Percentiles rank a stretch among this genome's conserved stretches.
Conservation (phyloP, 2,113 vertebrate genomes). For the Glaucomys volans region DNA sequence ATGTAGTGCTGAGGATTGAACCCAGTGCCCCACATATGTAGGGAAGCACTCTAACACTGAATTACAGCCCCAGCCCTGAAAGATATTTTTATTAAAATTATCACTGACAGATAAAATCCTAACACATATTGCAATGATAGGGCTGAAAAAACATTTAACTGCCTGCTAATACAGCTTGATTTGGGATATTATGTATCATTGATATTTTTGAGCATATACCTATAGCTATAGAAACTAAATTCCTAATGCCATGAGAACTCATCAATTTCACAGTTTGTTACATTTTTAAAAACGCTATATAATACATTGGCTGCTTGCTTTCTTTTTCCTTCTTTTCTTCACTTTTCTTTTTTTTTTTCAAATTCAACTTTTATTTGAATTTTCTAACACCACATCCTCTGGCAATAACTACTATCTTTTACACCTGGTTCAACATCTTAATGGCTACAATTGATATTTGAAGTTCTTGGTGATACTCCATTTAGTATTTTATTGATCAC, state of each 20-base stretch:
- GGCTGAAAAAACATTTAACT: neutral
- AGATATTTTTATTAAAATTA: slow-evolving; percentile 42
- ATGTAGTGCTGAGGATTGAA: too few species aligned
- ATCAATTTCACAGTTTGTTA: neutral
- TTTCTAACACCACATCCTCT: neutral
- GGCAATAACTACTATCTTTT: neutral
- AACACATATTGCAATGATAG: neutral
- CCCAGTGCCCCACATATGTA: too few species aligned
- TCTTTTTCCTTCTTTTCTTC: neutral
- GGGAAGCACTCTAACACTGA: too few species aligned
- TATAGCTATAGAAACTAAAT: neutral
- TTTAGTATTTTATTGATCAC: neutral
- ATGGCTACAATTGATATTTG: neutral
- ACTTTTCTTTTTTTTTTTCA: neutral
- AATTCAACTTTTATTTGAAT: neutral
- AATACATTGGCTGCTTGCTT: neutral
- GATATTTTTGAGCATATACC: neutral
- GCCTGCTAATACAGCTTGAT: neutral
- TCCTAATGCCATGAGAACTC: neutral
- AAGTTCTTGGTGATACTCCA: neutral
- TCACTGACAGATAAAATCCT: slow-evolving; percentile 44
- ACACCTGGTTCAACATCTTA: neutral
- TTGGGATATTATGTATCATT: neutral
- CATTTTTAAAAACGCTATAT: neutral
- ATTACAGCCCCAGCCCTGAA: neutral